Evolutionary conservation across 2,888 invertebrate species (phyloP).

Genomic region (Nasonia oneida): DNA sequence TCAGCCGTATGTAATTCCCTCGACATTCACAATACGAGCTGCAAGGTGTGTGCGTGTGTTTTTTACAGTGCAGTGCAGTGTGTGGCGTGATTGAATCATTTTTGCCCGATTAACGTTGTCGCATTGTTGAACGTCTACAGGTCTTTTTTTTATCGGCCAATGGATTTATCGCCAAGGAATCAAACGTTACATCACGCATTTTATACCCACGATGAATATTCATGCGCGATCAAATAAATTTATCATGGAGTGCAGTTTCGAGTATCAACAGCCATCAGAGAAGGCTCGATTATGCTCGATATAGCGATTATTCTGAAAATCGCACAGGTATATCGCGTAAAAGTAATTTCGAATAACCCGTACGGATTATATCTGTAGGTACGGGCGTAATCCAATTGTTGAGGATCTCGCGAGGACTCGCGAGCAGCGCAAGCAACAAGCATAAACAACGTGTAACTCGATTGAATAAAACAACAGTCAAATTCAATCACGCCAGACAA

Average conservation of each 20-base stretch:
- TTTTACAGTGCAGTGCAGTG: background rate
- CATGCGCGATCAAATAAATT: too few species aligned
- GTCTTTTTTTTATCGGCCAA: background rate
- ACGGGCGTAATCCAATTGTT: background rate
- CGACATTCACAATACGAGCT: background rate
- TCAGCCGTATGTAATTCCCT: background rate
- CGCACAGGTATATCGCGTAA: too few species aligned
- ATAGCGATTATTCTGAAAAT: too few species aligned
- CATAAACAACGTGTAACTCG: background rate
- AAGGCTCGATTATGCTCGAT: too few species aligned
- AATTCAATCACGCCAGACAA: background rate
- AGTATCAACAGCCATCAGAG: too few species aligned
- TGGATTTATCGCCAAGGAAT: background rate
- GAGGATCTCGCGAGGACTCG: background rate
- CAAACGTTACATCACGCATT: background rate
- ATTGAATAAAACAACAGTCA: background rate
- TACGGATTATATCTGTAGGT: too few species aligned
- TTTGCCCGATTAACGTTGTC: background rate
- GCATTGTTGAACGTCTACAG: background rate
- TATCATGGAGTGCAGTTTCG: too few species aligned
- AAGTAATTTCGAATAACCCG: too few species aligned
- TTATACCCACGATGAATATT: background rate
- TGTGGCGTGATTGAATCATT: background rate
- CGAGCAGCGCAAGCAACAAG: background rate
- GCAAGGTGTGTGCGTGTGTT: background rate